Conservation (phyloP, 2,797 vertebrate species). For the Rachycentron canadum region DNA sequence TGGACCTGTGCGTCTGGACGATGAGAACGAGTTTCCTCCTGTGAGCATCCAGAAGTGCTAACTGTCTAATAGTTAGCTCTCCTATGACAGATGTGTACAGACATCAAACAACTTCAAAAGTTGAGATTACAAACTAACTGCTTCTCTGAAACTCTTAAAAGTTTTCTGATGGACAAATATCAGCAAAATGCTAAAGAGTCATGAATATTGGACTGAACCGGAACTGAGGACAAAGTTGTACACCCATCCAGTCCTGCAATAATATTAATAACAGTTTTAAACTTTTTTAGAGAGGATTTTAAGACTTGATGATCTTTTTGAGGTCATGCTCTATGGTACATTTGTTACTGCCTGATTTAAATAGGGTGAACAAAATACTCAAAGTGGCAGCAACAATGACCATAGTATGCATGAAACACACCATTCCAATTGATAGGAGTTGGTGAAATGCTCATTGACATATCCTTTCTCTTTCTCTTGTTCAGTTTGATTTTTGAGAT, state of each 20-base stretch:
- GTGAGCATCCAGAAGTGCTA: slow-evolving; percentile 93
- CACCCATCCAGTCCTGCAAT: too few species aligned
- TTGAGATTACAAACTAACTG: neutral
- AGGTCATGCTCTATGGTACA: too few species aligned
- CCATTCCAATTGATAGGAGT: too few species aligned
- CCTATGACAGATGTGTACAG: neutral
- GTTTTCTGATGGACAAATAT: too few species aligned
- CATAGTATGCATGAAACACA: too few species aligned
- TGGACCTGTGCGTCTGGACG: slow-evolving; percentile 94
- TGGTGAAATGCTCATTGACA: too few species aligned
- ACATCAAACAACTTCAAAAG: neutral
- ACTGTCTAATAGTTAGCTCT: slow-evolving; percentile 48
- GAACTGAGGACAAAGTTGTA: neutral
- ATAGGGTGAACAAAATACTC: too few species aligned
- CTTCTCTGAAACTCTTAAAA: neutral
- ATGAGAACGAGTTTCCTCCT: slow-evolving; percentile 96
- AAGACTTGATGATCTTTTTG: too few species aligned
- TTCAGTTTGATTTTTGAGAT: neutral
- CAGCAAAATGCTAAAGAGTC: neutral
- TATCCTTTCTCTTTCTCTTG: neutral
- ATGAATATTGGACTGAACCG: neutral
- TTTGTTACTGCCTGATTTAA: too few species aligned
- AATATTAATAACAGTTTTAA: too few species aligned
- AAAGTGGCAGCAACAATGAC: too few species aligned
- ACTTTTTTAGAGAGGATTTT: neutral